Evolutionary conservation across 2,797 vertebrate genomes (phyloP), one percentile per base, ranked within the genome.

Genomic region (Spinus olivaceus): DNA sequence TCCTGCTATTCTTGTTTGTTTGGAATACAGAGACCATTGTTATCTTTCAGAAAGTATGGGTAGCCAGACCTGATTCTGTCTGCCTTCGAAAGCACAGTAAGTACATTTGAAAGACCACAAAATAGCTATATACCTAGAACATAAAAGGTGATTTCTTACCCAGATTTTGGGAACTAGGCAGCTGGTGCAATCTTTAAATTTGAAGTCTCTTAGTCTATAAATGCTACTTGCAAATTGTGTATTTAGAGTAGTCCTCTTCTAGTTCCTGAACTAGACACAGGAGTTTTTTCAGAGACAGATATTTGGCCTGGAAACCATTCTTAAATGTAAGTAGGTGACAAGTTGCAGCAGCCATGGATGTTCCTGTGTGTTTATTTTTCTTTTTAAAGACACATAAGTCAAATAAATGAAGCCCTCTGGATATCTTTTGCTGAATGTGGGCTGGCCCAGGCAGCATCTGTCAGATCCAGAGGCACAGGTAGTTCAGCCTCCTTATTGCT

Each of bases 361-460:
- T 64, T 56, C 44, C 67, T 0, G 0, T 57, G 25, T 76, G 33
- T 28, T 47, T 53, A 25, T 67, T 59, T 18, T 37, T 39, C 18
- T 35, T 39, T 78, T 57, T 32, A 30, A 74, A 39, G 13, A 24
- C 25, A 61, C 1, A 5, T 63, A 63, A 35, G 11, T 69, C 1
- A 7, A 85, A 46, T 76, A 76, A 37, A 42, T 76, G 4, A 28
- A 69, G 13, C 27, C 10, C 16, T 76, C 46, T 72, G n/a, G 22
- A 18, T 66, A 17, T 42, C 20, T 72, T 41, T 30, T 65, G 33
- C 21, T 67, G 37, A 54, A 27, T 22, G 8, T 47, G 69, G 12
- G 12, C 32, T 35, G 13, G 11, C 1, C 1, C 9, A 44, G 25
- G 15, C 30, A 32, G 14, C 35, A 56, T 56, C 25, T 49, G 0